Conservation (phyloP, 1,140 invertebrate genomes). For the Hestina assimilis region DNA sequence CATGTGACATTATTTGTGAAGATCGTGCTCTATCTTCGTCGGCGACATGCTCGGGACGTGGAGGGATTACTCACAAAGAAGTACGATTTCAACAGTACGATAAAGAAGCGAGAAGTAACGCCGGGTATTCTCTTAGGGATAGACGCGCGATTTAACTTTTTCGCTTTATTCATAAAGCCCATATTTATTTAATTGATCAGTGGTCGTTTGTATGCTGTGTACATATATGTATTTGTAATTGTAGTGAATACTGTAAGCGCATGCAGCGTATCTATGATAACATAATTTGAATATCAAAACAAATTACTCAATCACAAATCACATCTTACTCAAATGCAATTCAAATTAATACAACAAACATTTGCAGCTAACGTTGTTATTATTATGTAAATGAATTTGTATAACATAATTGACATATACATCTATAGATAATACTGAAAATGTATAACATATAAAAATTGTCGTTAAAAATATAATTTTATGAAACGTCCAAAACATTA, state of each 20-base stretch:
- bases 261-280: slow-evolving; percentile 26
- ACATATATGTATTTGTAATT: neutral
- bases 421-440: no score
- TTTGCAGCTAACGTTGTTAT: slow-evolving; percentile 21
- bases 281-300: slow-evolving; percentile 67
- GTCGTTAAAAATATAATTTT: neutral
- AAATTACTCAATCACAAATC: slow-evolving; percentile 51
- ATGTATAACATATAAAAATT: no score
- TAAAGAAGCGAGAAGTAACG: slow-evolving; percentile 73
- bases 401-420: no score
- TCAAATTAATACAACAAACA: slow-evolving; percentile 46
- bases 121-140: slow-evolving; percentile 61
- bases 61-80: slow-evolving; percentile 77
- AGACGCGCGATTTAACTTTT: slow-evolving; percentile 61
- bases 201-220: neutral
- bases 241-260: slow-evolving; percentile 14
- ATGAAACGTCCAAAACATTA: neutral
- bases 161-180: slow-evolving; percentile 19
- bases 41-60: slow-evolving; percentile 71
- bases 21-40: slow-evolving; percentile 78
- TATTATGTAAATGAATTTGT: slow-evolving; percentile 34
- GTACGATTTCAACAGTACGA: slow-evolving; percentile 76
- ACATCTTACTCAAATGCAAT: slow-evolving; percentile 53
- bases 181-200: slow-evolving; percentile 2
- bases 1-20: slow-evolving; percentile 79